These are phyloP conservation scores for Dryococelus australis DNA, from an alignment of 2,888 invertebrate genomes.

Conservation along the genomic window DNA sequence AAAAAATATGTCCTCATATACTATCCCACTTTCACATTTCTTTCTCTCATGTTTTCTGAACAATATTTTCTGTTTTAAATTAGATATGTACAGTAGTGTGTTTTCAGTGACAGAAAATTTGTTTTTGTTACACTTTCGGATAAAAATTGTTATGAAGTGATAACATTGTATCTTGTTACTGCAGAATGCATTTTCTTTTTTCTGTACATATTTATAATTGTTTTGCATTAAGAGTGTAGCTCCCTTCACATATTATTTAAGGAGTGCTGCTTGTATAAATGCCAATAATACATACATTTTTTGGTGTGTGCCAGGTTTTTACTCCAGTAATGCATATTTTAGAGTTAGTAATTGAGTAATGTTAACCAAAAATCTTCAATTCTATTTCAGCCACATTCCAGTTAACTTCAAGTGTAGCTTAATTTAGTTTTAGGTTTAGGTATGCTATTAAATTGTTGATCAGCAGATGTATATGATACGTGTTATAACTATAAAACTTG, in stretches of 20 bases:
- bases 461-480: slow-evolving; percentile 4
- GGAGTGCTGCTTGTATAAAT: background rate
- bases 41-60: too few species aligned
- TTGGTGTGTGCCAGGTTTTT: slow-evolving; percentile 16
- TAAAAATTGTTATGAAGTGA: too few species aligned
- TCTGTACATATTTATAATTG: background rate
- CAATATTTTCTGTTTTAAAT: too few species aligned
- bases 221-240: background rate
- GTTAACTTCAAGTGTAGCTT: background rate
- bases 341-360: background rate
- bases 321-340: background rate
- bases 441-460: background rate
- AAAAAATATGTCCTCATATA: too few species aligned
- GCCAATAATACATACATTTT: background rate
- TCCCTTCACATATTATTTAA: background rate
- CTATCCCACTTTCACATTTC: too few species aligned
- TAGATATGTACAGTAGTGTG: too few species aligned
- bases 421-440: background rate
- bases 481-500: background rate
- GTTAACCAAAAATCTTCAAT: background rate
- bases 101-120: too few species aligned
- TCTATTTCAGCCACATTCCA: background rate
- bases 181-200: background rate
- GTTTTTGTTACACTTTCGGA: too few species aligned
- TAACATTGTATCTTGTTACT: background rate